A percentile compares a stretch with the other conserved stretches of the same genome.
These are phyloP conservation scores for Loris lydekkerianus DNA, from an alignment of 2,797 vertebrate genomes.

Conservation along the genomic window DNA sequence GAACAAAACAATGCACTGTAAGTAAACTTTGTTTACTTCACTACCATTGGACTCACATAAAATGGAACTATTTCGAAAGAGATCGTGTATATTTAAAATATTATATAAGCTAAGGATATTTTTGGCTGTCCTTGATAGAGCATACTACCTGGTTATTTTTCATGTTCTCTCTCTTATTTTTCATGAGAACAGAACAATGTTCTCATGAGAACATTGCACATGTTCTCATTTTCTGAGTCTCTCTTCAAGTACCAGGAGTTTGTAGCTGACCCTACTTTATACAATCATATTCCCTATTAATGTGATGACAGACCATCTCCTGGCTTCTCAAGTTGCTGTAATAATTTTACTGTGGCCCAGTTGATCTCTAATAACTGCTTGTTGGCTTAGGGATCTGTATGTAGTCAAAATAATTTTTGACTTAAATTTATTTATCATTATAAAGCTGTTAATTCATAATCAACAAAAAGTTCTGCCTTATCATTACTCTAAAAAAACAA, in stretches of 20 bases:
- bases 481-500: neutral
- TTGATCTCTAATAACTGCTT: neutral
- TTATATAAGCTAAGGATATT: neutral
- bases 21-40: constrained; percentile 35
- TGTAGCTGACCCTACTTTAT: neutral
- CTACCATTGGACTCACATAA: neutral
- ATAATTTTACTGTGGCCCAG: neutral
- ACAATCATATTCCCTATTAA: neutral
- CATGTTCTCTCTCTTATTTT: neutral
- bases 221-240: neutral
- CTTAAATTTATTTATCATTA: no score
- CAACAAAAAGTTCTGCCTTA: neutral
- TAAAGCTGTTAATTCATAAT: neutral
- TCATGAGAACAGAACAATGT: no score
- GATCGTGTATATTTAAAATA: constrained; percentile 17
- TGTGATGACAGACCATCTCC: neutral
- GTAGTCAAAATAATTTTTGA: neutral
- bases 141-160: neutral
- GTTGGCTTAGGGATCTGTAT: neutral
- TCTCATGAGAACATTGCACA: no score
- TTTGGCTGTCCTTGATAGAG: neutral
- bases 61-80: constrained; percentile 11
- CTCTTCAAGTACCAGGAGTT: neutral
- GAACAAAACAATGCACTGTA: neutral
- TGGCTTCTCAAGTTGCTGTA: neutral